A percentile compares a stretch with the other conserved stretches of the same genome.
Evolutionary conservation across 1,140 invertebrate genomes (phyloP).

Genomic region (Leptinotarsa undecemlineata): DNA sequence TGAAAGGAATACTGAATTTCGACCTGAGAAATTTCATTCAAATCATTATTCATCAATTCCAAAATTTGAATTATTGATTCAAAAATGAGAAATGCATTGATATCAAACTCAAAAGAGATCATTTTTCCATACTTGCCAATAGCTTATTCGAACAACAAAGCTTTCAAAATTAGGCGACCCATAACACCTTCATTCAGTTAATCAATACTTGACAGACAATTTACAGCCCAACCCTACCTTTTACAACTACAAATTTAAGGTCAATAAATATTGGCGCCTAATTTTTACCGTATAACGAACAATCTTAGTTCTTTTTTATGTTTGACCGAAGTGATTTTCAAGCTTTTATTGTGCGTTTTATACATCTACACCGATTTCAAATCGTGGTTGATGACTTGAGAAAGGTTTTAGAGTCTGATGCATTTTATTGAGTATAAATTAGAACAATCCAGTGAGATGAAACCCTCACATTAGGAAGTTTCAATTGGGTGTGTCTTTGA

Average conservation of each 20-base stretch:
- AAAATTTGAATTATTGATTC: too few relatives aligned
- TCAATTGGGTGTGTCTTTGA: neutral
- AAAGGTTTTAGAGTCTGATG: neutral
- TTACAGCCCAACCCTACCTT: slow-evolving; percentile 30
- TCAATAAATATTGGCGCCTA: slow-evolving; percentile 31
- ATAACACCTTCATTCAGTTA: slow-evolving; percentile 32
- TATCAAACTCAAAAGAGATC: too few relatives aligned
- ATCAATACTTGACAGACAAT: slow-evolving; percentile 35
- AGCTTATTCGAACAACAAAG: too few relatives aligned
- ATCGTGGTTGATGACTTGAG: slow-evolving; percentile 7
- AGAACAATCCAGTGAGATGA: neutral
- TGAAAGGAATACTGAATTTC: too few relatives aligned
- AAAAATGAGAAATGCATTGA: too few relatives aligned
- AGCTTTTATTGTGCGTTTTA: slow-evolving; percentile 17
- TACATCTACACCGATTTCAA: neutral
- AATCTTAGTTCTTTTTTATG: slow-evolving; percentile 6
- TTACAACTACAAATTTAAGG: slow-evolving; percentile 33
- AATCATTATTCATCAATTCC: too few relatives aligned
- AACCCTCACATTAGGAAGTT: neutral
- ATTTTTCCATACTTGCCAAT: too few relatives aligned
- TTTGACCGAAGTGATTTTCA: slow-evolving; percentile 4
- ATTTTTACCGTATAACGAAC: slow-evolving; percentile 7
- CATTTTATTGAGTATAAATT: slow-evolving; percentile 5
- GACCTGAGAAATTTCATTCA: too few relatives aligned
- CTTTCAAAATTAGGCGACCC: neutral